A percentile compares a stretch with the other conserved stretches of the same genome.
phyloP scores from a whole-genome alignment of 2,797 vertebrate species.

The Chaenodraco wilsoni region DNA sequence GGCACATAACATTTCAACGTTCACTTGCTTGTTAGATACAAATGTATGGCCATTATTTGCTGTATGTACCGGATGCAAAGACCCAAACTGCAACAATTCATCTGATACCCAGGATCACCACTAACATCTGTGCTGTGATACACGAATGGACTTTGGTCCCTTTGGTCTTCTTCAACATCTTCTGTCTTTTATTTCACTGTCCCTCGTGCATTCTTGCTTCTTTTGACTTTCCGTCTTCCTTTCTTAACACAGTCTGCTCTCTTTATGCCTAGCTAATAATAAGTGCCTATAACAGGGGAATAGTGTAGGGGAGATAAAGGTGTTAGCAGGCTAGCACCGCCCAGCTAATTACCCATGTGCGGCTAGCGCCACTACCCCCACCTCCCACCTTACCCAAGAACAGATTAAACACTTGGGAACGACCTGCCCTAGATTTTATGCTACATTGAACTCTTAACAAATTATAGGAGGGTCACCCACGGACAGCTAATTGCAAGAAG shows the following conservation, averaged over 20 bases:
- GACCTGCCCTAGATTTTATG: slow-evolving; percentile 85
- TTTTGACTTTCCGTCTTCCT: slow-evolving; percentile 16
- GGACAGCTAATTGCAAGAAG: slow-evolving; percentile 83
- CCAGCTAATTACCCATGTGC: slow-evolving; percentile 74
- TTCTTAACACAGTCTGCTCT: slow-evolving; percentile 29
- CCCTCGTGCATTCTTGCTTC: slow-evolving; percentile 32
- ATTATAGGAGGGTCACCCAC: slow-evolving; percentile 83
- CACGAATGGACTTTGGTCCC: slow-evolving; percentile 47
- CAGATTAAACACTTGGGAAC: slow-evolving; percentile 83
- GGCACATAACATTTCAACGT: background rate
- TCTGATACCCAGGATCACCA: slow-evolving; percentile 55
- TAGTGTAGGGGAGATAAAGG: slow-evolving; percentile 57
- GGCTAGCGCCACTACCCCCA: slow-evolving; percentile 34
- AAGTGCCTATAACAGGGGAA: slow-evolving; percentile 49
- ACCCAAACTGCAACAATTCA: slow-evolving; percentile 25
- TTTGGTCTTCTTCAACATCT: slow-evolving; percentile 57
- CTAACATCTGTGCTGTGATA: slow-evolving; percentile 56
- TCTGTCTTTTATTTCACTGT: slow-evolving; percentile 37
- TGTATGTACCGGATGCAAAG: slow-evolving; percentile 15
- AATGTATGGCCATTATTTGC: background rate
- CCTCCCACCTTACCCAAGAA: slow-evolving; percentile 45
- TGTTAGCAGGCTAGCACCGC: slow-evolving; percentile 63
- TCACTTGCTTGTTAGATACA: background rate
- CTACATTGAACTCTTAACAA: slow-evolving; percentile 86
- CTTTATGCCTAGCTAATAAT: slow-evolving; percentile 59